Conservation (phyloP, 23 tunicate species). For the Halocynthia aurantium region DNA sequence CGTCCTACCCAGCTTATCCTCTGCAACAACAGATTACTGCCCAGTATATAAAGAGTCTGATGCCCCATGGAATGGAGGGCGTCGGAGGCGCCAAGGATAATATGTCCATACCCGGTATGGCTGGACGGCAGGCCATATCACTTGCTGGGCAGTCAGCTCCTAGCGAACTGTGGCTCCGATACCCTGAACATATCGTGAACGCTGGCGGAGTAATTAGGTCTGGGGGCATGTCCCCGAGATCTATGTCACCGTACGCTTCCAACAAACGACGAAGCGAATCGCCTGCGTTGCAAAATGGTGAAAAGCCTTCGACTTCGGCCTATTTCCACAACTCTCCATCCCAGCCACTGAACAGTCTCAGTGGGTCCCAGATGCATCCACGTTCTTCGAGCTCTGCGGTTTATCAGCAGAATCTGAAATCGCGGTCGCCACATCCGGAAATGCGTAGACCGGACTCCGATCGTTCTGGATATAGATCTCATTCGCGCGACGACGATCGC, state of each 20-base stretch:
- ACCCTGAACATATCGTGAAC: slow-evolving; percentile 11
- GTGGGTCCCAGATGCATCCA: background rate
- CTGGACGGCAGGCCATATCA: slow-evolving; percentile 11
- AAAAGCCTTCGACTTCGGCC: slow-evolving; percentile 5
- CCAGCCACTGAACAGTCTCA: background rate
- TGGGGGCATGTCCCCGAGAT: slow-evolving; percentile 13
- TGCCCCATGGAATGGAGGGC: background rate
- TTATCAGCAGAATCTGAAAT: background rate
- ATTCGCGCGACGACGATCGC: slow-evolving; percentile 23
- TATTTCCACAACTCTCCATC: background rate
- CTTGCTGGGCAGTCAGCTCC: slow-evolving; percentile 10
- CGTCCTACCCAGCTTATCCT: slow-evolving; percentile 5
- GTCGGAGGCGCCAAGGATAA: slow-evolving; percentile 3
- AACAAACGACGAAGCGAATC: slow-evolving; percentile 19
- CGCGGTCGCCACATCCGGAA: slow-evolving; percentile 15
- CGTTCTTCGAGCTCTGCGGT: slow-evolving; percentile 3
- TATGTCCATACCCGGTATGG: slow-evolving; percentile 8
- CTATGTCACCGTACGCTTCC: slow-evolving; percentile 8
- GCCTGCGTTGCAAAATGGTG: slow-evolving; percentile 9
- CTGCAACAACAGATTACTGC: slow-evolving; percentile 8
- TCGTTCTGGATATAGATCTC: slow-evolving; percentile 18
- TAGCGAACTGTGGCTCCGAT: background rate
- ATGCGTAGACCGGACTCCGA: slow-evolving; percentile 18
- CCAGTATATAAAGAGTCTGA: slow-evolving; percentile 13
- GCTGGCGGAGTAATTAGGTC: slow-evolving; percentile 18